Evolutionary conservation across 2,797 vertebrate genomes (phyloP), one percentile per base, ranked within the genome.

Genomic region (Morus bassanus): DNA sequence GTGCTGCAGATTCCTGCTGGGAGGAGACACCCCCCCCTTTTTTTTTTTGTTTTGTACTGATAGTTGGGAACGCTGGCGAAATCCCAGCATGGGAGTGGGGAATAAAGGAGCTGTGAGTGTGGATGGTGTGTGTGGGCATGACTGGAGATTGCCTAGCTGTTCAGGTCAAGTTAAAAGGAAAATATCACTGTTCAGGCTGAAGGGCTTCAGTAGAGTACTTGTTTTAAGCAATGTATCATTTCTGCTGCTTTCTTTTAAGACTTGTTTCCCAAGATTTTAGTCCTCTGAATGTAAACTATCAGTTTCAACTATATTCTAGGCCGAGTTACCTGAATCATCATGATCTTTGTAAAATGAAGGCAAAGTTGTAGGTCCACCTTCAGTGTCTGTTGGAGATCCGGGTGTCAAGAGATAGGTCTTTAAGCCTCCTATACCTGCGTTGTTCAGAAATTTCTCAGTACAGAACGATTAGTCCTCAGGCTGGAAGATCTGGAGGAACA

Each of bases 401-500:
- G 19, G 8, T 90, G 70, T 50, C 57, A 56, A 28, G 43, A 46
- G 60, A 23, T 18, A 35, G 17, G 54, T 64, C 60, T 79, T 90
- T 25, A 70, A 82, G 37, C 28, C n/a, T 77, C 65, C n/a, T 2
- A 1, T 39, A 15, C 33, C 74, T 17, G 17, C 35, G 5, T 3
- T 13, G 65, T 81, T 96, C 65, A 93, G 56, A 16, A 39, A 41
- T 51, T 88, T 83, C 23, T 94, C 7, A 17, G 74, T 70, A 85
- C 50, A 39, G 75, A 67, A 85, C 54, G 95, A 22, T 48, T 54
- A 80, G 18, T 95, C 73, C 70, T 96, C 89, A 25, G 95, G 51
- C 78, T 92, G 84, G 39, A 75, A 94, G 81, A 85, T 73, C 48
- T 95, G 76, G 30, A 82, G 53, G 84, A 91, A 87, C 60, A 27